Evolutionary conservation across 1,140 invertebrate genomes (phyloP).

Genomic region (Muscidifurax raptorellus): DNA sequence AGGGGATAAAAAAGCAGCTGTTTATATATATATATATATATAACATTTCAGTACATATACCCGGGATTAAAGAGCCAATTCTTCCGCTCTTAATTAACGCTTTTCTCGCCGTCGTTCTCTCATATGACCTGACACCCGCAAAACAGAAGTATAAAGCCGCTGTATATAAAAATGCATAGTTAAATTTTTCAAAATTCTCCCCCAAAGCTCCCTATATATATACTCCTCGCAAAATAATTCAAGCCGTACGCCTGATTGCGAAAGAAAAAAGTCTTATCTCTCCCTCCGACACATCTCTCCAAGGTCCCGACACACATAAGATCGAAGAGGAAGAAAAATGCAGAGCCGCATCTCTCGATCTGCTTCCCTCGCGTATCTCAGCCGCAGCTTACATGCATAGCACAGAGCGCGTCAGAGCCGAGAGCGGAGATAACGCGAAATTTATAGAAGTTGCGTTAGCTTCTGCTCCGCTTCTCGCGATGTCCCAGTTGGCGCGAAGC

Average conservation of each 20-base stretch:
- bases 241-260: neutral
- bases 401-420: neutral
- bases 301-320: no score
- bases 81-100: no score
- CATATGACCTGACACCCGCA: no score
- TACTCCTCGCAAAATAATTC: no score
- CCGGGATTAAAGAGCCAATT: neutral
- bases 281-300: neutral
- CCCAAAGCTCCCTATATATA: no score
- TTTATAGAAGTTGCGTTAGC: conserved; percentile 27
- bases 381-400: neutral
- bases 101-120: no score
- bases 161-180: no score
- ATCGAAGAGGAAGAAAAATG: neutral
- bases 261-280: neutral
- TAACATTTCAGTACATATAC: no score
- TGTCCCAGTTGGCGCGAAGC: conserved; percentile 20
- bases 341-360: neutral
- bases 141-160: no score
- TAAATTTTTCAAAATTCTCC: no score
- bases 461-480: neutral
- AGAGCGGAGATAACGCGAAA: conserved; percentile 13
- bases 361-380: neutral
- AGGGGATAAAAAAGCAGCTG: no score
- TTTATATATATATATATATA: no score